Evolutionary conservation across 2,888 invertebrate species (phyloP), one percentile per base, ranked within the genome.

Genomic region (Leuctra nigra): DNA sequence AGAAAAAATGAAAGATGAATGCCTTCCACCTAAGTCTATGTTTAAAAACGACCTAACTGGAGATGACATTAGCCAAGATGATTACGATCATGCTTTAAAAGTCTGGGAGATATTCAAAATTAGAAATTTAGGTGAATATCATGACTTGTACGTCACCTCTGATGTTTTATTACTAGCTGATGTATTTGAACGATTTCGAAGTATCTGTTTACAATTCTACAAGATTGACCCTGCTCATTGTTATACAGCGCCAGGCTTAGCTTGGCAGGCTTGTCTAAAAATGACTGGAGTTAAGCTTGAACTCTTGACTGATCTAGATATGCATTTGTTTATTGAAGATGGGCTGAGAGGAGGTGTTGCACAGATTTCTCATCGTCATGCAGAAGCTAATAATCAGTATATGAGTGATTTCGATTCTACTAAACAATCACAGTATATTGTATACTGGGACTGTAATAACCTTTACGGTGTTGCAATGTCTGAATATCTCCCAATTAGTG

Each of bases 191-290:
- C 66, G 68, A 58, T 68, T 68, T 59, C 54, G 68, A 48, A 53
- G 56, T 16, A 44, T 61, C n/a, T 66, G 65, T 57, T 35, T 61
- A 16, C 36, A 47, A n/a, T 62, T 63, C 3, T 68, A 67, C 57
- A 41, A 61, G 20, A 59, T 70, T 23, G 69, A 71, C 63, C 64
- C 67, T 4, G 60, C 63, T 25, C 66, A 67, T 46, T 71, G 69
- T 61, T 69, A 63, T 56, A 69, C 68, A 22, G 55, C 64, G 7
- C 69, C 68, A 2, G 67, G 68, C 1, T 60, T 69, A 20, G 59
- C 68, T 16, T 70, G 64, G 62, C 68, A 69, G 60, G 66, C 67
- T 0, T 68, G 69, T 67, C 57, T 71, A 2, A 70, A 70, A 62
- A 56, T 58, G 38, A 69, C 68, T 0, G 48, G 62, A 38, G 57